Base-by-base conservation (phyloP, 2,797 vertebrate species). In the Chaenodraco wilsoni region DNA sequence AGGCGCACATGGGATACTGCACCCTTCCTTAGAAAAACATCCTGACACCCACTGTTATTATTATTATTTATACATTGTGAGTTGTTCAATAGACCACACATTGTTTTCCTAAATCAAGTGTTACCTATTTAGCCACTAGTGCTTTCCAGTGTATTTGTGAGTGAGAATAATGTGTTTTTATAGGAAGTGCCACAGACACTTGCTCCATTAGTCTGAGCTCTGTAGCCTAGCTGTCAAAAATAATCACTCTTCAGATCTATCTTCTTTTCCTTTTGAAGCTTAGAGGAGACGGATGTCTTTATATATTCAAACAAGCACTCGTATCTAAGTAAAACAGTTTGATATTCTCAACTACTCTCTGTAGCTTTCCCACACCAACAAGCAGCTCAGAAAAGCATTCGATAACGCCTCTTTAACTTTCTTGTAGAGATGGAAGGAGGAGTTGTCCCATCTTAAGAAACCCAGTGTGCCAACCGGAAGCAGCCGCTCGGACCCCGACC, bases 381-480 rank as follows among this genome's bases (percentile, higher is more conserved):
- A 62, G 51, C 64, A 56, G 61, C 62, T 66, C 31, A 9, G 21
- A 16, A 14, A 19, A 48, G n/a, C 48, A 23, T 50, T 56, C 69
- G 62, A 69, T 82, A 82, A 88, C 76, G 40, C 69, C 40, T 84
- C 37, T 86, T 65, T 88, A 67, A 84, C 83, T 89, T 85, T 85
- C 83, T 77, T 69, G 57, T 89, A 99, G 97, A 96, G 96, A 94
- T 99, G 97, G 97, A 96, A 95, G 89, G 96, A 97, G 92, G 97
- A 98, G 88, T 92, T 98, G 91, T 95, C 94, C 84, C 95, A 94
- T 83, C 93, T 97, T 94, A 97, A 96, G 93, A 95, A 94, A 86
- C 87, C 93, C 79, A 91, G 94, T 21, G 91, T 92, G 74, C 92
- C 95, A 77, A 90, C 92, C 60, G 92, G 92, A 87, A 95, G 94